Evolutionary conservation across 1,140 invertebrate species (phyloP), one percentile per base, ranked within the genome.

Genomic region (Trissolcus basalis): DNA sequence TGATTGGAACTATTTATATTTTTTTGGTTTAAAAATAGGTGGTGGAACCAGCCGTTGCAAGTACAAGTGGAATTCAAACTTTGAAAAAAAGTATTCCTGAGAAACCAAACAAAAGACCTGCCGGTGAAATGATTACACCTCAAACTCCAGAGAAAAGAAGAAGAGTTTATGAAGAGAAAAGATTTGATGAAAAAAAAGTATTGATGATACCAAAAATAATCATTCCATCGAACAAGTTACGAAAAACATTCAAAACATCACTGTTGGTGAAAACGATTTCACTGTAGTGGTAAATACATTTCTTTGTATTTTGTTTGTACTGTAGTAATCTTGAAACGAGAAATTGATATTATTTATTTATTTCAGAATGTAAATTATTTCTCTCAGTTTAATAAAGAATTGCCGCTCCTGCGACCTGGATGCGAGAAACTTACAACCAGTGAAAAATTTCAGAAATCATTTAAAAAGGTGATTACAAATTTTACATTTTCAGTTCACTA

Each of bases 31-130:
- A n/a, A n/a, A n/a, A n/a, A n/a, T 7, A 43, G 16, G 48, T 14
- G 16, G 8, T 0, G 27, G 11, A 48, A 16, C 12, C 12, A 12
- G 35, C 35, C n/a, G 13, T 35, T 45, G 10, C 59, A n/a, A 53
- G 59, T 53, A 63, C 48, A 12, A 63, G 48, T 53, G 14, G 32
- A 45, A 13, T 32, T 27, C 10, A 50, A 41, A 33, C 6, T 6
- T 4, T 13, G 11, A 63, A 45, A 13, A 39, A n/a, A n/a, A n/a
- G n/a, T n/a, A n/a, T n/a, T 48, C 11, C n/a, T 32, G 19, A 55
- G n/a, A 65, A 43, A 6, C 51, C 48, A 10, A 48, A 65, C 11
- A 65, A 65, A 43, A 55, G 61, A 65, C 0, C 9, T n/a, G 61
- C 51, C 0, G 39, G 1, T 33, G 12, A 32, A 9, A 14, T 11